These are phyloP conservation scores for Thunnus albacares DNA, from an alignment of 2,797 vertebrate species.

Conservation along the genomic window DNA sequence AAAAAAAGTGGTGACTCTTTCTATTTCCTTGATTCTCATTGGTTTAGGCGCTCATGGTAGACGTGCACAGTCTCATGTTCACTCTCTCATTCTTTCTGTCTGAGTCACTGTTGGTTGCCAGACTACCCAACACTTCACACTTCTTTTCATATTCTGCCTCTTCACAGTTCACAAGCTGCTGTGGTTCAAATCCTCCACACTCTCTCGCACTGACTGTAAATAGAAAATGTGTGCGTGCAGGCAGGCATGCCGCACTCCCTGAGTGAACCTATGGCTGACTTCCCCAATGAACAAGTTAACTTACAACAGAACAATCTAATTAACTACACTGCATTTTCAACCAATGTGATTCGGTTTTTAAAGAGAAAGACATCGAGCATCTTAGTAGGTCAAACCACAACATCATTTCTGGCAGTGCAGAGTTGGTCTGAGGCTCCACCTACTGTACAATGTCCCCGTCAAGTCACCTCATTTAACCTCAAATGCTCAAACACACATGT, in stretches of 20 bases:
- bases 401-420: neutral
- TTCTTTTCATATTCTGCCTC: slow-evolving; percentile 28
- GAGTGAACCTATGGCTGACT: neutral
- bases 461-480: slow-evolving; percentile 53
- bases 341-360: neutral
- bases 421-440: slow-evolving; percentile 5
- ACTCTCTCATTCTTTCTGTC: slow-evolving; percentile 24
- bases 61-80: slow-evolving; percentile 56
- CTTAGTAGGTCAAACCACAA: slow-evolving; percentile 30
- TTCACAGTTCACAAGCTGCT: slow-evolving; percentile 40
- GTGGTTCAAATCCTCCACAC: slow-evolving; percentile 39
- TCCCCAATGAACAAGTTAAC: neutral
- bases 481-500: neutral
- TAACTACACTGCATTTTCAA: neutral
- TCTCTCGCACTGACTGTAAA: slow-evolving; percentile 34
- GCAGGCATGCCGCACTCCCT: slow-evolving; percentile 26
- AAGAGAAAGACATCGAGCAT: neutral
- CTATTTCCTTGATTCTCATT: neutral
- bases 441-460: slow-evolving; percentile 20
- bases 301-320: neutral
- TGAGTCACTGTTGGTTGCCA: slow-evolving; percentile 41
- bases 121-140: neutral
- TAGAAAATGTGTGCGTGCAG: slow-evolving; percentile 66
- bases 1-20: neutral
- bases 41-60: slow-evolving; percentile 24